phyloP scores from a whole-genome alignment of 2,797 vertebrate species.

The Allobates femoralis region DNA sequence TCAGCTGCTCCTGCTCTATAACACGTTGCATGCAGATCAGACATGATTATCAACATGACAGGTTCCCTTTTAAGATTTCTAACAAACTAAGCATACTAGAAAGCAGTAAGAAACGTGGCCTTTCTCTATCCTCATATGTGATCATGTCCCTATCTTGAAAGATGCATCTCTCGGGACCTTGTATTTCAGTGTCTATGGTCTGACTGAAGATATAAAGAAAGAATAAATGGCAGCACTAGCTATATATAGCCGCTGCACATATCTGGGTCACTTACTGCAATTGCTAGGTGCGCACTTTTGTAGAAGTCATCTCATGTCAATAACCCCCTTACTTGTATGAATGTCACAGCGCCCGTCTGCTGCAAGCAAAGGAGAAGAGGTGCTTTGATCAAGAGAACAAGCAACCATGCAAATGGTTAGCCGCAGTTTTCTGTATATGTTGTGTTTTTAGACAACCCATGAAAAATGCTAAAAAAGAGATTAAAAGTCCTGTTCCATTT shows the following conservation, averaged over 20 bases:
- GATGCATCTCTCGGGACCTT: background rate
- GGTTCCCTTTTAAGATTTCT: background rate
- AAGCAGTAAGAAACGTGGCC: background rate
- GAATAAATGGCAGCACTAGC: background rate
- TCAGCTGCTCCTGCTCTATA: no score
- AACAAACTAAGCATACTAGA: background rate
- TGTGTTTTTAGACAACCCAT: slow-evolving; percentile 53
- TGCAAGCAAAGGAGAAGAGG: slow-evolving; percentile 54
- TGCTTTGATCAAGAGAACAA: slow-evolving; percentile 29
- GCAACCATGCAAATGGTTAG: slow-evolving; percentile 68
- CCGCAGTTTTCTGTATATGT: slow-evolving; percentile 55
- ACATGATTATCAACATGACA: no score
- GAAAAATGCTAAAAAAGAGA: slow-evolving; percentile 72
- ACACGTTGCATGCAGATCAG: no score
- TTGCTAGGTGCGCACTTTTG: slow-evolving; percentile 2
- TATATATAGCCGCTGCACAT: slow-evolving; percentile 4
- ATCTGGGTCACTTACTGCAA: background rate
- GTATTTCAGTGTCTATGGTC: background rate
- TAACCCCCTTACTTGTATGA: background rate
- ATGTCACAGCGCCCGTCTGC: slow-evolving; percentile 18
- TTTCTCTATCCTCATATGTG: background rate
- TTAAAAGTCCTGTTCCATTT: slow-evolving; percentile 57
- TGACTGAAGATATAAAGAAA: background rate
- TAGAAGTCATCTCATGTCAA: background rate
- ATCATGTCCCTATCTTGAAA: background rate